These are phyloP conservation scores for Ashinkailepas kermadecensis DNA, from an alignment of 2,888 invertebrate species.

Conservation along the genomic window DNA sequence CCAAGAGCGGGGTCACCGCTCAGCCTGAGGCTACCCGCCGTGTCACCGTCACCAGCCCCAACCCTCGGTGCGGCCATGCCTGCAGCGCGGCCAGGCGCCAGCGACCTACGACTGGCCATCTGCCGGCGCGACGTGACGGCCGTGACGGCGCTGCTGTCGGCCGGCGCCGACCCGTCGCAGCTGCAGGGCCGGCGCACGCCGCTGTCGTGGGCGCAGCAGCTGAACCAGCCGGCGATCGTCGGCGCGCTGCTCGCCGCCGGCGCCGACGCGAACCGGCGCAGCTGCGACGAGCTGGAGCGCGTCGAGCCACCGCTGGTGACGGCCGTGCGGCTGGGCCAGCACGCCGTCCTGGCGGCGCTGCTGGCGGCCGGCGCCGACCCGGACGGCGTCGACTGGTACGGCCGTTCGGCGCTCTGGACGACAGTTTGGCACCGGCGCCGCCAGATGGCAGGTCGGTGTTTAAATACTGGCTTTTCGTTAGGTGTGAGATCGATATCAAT, in stretches of 20 bases:
- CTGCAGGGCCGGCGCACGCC: neutral
- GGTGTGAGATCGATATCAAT: too few relatives aligned
- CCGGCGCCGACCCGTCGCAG: conserved; percentile 1
- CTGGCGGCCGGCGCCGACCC: neutral
- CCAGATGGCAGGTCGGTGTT: neutral
- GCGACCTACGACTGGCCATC: neutral
- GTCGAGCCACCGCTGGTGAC: conserved; percentile 1
- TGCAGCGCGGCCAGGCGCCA: neutral
- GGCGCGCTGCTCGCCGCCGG: neutral
- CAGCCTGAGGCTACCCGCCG: too few relatives aligned
- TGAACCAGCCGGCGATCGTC: neutral
- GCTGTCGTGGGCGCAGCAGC: neutral
- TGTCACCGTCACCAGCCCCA: too few relatives aligned
- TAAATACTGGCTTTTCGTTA: too few relatives aligned
- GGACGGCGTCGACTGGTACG: neutral
- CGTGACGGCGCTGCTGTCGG: neutral
- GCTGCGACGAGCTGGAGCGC: conserved; percentile 11
- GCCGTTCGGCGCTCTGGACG: neutral
- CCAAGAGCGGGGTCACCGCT: too few relatives aligned
- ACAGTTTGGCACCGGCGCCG: neutral
- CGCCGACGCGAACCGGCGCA: conserved; percentile 12
- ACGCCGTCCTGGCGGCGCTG: neutral
- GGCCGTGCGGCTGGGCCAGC: neutral
- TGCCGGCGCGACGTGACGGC: neutral
- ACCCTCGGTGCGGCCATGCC: too few relatives aligned